Base-by-base conservation (phyloP, 2,113 vertebrate species). In the Gadus macrocephalus region DNA sequence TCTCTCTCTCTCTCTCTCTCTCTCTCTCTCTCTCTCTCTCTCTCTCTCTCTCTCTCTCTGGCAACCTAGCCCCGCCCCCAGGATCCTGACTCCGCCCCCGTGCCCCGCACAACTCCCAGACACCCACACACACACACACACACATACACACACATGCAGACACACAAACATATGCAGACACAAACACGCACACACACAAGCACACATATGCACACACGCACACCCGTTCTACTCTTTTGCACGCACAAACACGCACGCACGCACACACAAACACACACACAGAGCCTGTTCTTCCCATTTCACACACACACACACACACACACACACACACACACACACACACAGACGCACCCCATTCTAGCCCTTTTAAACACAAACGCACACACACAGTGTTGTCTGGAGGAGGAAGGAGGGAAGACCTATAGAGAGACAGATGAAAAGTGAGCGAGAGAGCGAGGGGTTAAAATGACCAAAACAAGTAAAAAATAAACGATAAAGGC, bases 31-130 rank as follows among this genome's bases (percentile, higher is more conserved):
- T n/a, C n/a, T n/a, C n/a, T n/a, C n/a, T n/a, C n/a, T n/a, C n/a
- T n/a, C n/a, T n/a, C n/a, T n/a, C 87, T 79, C 84, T 83, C 85
- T 85, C 85, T 85, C 81, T 71, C 78, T 42, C 35, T 17, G n/a
- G 81, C 83, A 85, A 72, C 72, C 76, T 76, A 73, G 78, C 82
- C 87, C 86, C 75, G 76, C 88, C 85, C 5, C 85, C 87, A 86
- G 84, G 85, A 74, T 73, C 80, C 73, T 84, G 81, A 86, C 82
- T 82, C 83, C 83, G 66, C 76, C 80, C 62, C n/a, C 77, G 38
- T n/a, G 2, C 12, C 75, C 68, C 71, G 64, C 38, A 65, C 79
- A 79, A 76, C 82, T 58, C 74, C 73, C 22, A 62, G 27, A 55
- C 12, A 31, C 31, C 31, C 31, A 31, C 31, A 3, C 31, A 31